Evolutionary conservation across 2,797 vertebrate species (phyloP), one percentile per base, ranked within the genome.

Genomic region (Anguilla pacifica): DNA sequence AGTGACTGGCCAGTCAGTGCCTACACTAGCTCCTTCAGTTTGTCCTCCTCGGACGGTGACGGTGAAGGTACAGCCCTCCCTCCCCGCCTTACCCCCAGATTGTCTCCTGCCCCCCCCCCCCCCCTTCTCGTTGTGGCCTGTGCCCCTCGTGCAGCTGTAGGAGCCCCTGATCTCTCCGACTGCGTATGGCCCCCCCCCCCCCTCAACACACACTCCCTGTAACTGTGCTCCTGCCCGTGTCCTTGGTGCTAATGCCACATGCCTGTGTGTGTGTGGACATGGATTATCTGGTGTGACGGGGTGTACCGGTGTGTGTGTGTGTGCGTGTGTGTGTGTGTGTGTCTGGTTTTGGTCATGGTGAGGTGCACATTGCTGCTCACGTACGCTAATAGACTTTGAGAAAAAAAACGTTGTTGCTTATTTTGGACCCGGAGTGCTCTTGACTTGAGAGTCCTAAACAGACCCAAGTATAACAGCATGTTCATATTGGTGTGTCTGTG

Each of bases 1-100:
- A 96, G 96, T 94, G 97, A 97, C 97, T 98, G 97, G 97, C 97
- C 97, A 90, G 96, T 97, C 96, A 96, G 95, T 97, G 96, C 96
- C 96, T 97, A 96, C 96, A 95, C 95, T 96, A 97, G 97, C 95
- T 97, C 97, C 89, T 96, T 97, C 95, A 96, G 95, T 97, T 96
- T 97, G 94, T 96, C 96, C 91, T 96, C 97, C 94, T 96, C 96
- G 91, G 96, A 96, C 92, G 94, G 96, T 93, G 96, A 97, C 92
- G 94, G 95, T 93, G 93, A 96, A 97, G 97, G 97, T 97, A 17
- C 9, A 51, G 49, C 49, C 49, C 49, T 35, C 51, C 28, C 51
- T 3, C n/a, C 15, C 3, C 28, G 39, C 59, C 51, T 51, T 51
- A 1, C 46, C 4, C 64, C 77, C 1, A 2, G 0, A 43, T 59